These are phyloP conservation scores for Eueremaeus valkanovi DNA, from an alignment of 2,888 invertebrate genomes.

Conservation along the genomic window DNA sequence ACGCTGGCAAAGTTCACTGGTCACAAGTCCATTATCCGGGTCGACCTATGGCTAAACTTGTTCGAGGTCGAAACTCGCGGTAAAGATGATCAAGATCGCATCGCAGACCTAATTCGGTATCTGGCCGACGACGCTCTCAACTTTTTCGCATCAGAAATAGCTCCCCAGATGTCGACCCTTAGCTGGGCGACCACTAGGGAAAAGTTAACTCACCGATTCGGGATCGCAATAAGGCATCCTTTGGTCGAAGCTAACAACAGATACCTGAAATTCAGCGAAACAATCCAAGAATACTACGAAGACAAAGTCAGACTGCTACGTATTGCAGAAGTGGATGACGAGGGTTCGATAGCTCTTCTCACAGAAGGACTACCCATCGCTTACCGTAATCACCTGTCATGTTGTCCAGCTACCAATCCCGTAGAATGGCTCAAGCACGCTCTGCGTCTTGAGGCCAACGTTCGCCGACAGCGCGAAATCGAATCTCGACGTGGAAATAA, in stretches of 20 bases:
- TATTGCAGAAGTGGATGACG: background rate
- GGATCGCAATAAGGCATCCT: no score
- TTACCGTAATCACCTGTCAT: background rate
- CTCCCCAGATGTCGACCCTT: background rate
- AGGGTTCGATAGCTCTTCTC: background rate
- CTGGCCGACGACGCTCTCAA: conserved; percentile 4
- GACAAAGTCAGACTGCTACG: background rate
- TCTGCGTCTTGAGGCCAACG: background rate
- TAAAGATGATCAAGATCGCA: background rate
- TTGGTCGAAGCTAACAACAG: background rate
- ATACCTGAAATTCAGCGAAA: background rate
- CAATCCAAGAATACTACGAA: background rate
- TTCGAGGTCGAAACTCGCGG: background rate
- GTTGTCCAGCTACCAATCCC: background rate
- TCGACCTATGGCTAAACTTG: background rate
- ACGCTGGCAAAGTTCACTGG: no score
- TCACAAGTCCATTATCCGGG: background rate
- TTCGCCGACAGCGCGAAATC: background rate
- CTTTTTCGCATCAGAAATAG: background rate
- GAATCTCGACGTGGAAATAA: background rate
- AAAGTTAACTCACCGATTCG: no score
- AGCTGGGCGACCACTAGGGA: background rate
- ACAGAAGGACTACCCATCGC: background rate
- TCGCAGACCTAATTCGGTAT: background rate
- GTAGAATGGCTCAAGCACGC: background rate